Conservation (phyloP, 2,113 vertebrate genomes). For the Pycnonotus jocosus region DNA sequence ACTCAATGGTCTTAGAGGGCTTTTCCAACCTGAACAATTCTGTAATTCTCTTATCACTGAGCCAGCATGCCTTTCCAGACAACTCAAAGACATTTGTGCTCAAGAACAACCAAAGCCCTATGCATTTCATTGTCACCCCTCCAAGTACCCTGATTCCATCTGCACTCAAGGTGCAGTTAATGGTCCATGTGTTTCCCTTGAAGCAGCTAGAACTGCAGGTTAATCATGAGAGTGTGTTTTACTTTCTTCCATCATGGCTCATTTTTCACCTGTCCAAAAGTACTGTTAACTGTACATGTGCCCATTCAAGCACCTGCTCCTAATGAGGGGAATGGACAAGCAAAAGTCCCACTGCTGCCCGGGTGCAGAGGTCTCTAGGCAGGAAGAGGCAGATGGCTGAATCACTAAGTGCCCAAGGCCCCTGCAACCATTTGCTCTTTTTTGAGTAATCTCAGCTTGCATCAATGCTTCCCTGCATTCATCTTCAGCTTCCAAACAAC, state of each 20-base stretch:
- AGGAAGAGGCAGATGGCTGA: not conserved
- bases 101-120: not conserved
- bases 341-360: not conserved
- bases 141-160: not conserved
- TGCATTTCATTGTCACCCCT: rapidly evolving
- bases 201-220: not conserved
- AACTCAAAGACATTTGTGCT: not conserved
- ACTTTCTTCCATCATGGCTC: not conserved
- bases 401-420: not conserved
- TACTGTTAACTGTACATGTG: constrained; percentile 8
- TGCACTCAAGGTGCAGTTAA: not conserved
- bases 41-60: not conserved
- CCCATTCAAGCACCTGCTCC: not conserved
- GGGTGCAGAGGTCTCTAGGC: not conserved
- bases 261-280: not conserved
- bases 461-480: not conserved
- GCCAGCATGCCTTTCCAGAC: not conserved
- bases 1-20: not conserved
- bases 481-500: not conserved
- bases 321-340: constrained; percentile 25
- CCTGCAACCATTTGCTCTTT: not conserved
- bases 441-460: not conserved
- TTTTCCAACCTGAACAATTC: not conserved
- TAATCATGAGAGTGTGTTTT: not conserved
- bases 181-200: not conserved